phyloP scores from a whole-genome alignment of 1,140 invertebrate genomes.

The Phenacoccus solenopsis region DNA sequence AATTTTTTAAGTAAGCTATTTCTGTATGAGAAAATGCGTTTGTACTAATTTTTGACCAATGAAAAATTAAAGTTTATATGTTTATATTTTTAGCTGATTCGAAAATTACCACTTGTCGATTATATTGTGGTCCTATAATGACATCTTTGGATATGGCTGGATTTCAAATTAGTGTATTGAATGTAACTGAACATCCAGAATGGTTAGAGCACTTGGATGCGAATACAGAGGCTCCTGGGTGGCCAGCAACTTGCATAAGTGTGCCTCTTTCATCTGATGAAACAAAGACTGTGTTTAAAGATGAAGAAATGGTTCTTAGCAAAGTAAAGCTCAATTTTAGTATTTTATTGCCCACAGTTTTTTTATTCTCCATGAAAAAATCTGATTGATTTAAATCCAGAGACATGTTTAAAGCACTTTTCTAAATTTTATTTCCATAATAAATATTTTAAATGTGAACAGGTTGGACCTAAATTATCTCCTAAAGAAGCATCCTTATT shows the following conservation, averaged over 20 bases:
- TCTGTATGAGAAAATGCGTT: background rate
- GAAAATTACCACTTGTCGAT: slow-evolving; percentile 43
- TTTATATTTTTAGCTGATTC: slow-evolving; percentile 35
- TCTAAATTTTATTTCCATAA: no score
- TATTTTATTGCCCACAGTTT: no score
- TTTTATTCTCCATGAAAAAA: no score
- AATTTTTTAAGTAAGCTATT: background rate
- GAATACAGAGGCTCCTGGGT: slow-evolving; percentile 43
- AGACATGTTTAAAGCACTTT: no score
- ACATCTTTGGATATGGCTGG: slow-evolving; percentile 73
- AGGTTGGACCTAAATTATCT: slow-evolving; percentile 6
- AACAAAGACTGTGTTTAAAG: background rate
- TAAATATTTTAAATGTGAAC: no score
- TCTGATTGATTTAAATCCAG: no score
- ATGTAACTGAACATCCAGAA: slow-evolving; percentile 37
- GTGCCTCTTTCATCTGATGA: background rate
- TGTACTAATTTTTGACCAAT: background rate
- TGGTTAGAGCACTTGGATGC: slow-evolving; percentile 45
- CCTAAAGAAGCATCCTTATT: background rate
- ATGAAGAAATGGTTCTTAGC: background rate
- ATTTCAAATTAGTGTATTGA: slow-evolving; percentile 57
- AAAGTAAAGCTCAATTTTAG: no score
- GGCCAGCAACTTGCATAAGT: slow-evolving; percentile 33
- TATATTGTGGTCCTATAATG: slow-evolving; percentile 58
- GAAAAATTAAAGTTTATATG: background rate